Evolutionary conservation across 2,888 invertebrate genomes (phyloP), one percentile per base, ranked within the genome.

Genomic region (Drosophila anceps): DNA sequence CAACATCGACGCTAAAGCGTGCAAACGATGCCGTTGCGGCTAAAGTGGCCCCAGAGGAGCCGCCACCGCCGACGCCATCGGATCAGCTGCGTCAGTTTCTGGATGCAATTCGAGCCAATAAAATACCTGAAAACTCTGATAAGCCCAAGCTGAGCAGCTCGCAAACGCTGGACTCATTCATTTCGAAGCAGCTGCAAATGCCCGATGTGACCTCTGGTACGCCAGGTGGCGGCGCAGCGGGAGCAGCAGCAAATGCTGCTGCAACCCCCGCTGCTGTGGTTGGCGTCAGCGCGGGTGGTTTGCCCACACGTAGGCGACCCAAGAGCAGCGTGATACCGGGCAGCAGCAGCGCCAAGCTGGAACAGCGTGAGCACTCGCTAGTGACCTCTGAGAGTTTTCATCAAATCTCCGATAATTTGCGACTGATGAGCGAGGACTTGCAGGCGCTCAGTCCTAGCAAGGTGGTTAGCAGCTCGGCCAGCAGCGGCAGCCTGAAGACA

Each of bases 31-130:
- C 15, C 0, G 12, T 5, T 9, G 33, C 41, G 5, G 18, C 48
- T 6, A 48, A 48, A 15, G 24, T n/a, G 18, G 37, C 15, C 0
- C 13, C 33, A 1, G 69, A 69, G 29, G 46, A 71, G 24, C 68
- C 84, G 4, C 86, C 84, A 1, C 76, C 88, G 1, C 91, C 91
- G 27, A 93, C 93, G n/a, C 93, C 93, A 8, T 93, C 93, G 3
- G 93, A 93, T 77, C 93, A 93, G 69, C 72, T 93, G 62, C 83
- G 93, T 31, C 90, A 92, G 46, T 93, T 93, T 71, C 79, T 93
- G 9, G 93, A 93, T 73, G 93, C 93, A 10, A 93, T 93, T 78
- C 91, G 93, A 20, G 88, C 92, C 15, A 93, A 93, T 78, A 92
- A 93, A 82, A 90, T 93, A 67, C 92, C 92, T 57, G 93, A 93